A percentile compares a stretch with the other conserved stretches of the same genome.
Conservation (phyloP, 2,888 invertebrate genomes). For the Gandaritis pyraliata region DNA sequence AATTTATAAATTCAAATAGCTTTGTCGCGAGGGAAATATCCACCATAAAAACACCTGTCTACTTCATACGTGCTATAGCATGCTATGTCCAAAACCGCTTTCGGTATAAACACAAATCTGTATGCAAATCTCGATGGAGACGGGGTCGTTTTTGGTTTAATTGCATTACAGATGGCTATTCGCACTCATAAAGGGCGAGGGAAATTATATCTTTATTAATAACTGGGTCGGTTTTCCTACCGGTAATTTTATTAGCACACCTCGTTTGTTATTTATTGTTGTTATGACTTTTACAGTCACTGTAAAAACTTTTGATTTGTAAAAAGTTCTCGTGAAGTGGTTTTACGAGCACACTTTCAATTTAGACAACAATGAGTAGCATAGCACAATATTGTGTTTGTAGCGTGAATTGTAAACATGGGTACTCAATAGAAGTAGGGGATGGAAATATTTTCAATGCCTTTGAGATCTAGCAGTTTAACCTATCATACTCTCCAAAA, state of each 20-base stretch:
- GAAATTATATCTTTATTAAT: slow-evolving; percentile 72
- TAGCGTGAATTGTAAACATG: no score
- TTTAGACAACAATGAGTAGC: no score
- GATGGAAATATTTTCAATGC: no score
- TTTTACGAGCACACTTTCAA: no score
- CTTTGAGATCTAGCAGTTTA: no score
- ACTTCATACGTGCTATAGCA: slow-evolving; percentile 39
- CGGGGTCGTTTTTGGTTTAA: slow-evolving; percentile 66
- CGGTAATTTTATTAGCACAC: slow-evolving; percentile 58
- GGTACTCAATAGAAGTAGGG: no score
- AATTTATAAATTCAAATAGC: slow-evolving; percentile 18
- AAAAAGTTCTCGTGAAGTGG: slow-evolving; percentile 28
- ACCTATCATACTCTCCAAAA: no score
- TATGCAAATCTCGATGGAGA: slow-evolving; percentile 78
- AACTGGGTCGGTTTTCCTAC: slow-evolving; percentile 51
- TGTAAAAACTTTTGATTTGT: slow-evolving; percentile 33
- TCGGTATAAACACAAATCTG: slow-evolving; percentile 72
- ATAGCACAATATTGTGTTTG: no score
- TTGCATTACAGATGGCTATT: slow-evolving; percentile 69
- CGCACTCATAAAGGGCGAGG: slow-evolving; percentile 59
- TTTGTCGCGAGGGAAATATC: slow-evolving; percentile 12
- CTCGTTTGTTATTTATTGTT: slow-evolving; percentile 46
- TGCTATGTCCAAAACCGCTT: slow-evolving; percentile 54
- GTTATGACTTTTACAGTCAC: slow-evolving; percentile 23
- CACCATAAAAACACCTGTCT: slow-evolving; percentile 24